These are phyloP conservation scores for Anticlea derivata DNA, from an alignment of 2,888 invertebrate genomes.

Conservation along the genomic window DNA sequence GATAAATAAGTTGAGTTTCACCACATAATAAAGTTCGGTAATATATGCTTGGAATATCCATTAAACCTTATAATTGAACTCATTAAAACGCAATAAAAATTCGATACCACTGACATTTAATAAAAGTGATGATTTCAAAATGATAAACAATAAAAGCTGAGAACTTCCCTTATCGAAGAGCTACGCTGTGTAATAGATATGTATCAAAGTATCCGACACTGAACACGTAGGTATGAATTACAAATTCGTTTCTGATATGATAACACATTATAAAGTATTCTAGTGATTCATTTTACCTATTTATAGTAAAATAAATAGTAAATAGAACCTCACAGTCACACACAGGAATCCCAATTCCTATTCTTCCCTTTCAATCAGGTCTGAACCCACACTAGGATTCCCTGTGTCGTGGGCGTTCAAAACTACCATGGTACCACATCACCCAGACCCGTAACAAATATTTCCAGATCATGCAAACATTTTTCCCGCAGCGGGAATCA, in stretches of 20 bases:
- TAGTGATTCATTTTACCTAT: too few relatives aligned
- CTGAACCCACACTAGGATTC: too few relatives aligned
- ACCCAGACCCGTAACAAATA: too few relatives aligned
- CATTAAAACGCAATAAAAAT: slow-evolving; percentile 62
- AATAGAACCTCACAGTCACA: too few relatives aligned
- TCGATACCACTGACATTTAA: slow-evolving; percentile 40
- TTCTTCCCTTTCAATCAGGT: too few relatives aligned
- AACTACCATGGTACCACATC: too few relatives aligned
- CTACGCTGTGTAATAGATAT: slow-evolving; percentile 27
- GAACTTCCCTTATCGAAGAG: slow-evolving; percentile 7
- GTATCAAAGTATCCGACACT: slow-evolving; percentile 11
- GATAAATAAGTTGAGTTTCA: slow-evolving; percentile 54
- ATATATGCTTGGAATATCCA: slow-evolving; percentile 50
- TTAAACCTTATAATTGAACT: slow-evolving; percentile 54
- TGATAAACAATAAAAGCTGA: slow-evolving; percentile 30
- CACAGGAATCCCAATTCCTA: too few relatives aligned
- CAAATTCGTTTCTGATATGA: not conserved
- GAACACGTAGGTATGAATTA: slow-evolving; percentile 12
- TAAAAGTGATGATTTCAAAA: slow-evolving; percentile 28
- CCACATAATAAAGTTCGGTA: slow-evolving; percentile 55
- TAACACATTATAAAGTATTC: not conserved
- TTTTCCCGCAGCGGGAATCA: too few relatives aligned
- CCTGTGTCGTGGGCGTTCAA: too few relatives aligned
- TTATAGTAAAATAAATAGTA: too few relatives aligned
- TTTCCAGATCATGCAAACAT: too few relatives aligned